A percentile compares a stretch with the other conserved stretches of the same genome.
Evolutionary conservation across 2,888 invertebrate species (phyloP).

Genomic region (Cacoxenus indagator): DNA sequence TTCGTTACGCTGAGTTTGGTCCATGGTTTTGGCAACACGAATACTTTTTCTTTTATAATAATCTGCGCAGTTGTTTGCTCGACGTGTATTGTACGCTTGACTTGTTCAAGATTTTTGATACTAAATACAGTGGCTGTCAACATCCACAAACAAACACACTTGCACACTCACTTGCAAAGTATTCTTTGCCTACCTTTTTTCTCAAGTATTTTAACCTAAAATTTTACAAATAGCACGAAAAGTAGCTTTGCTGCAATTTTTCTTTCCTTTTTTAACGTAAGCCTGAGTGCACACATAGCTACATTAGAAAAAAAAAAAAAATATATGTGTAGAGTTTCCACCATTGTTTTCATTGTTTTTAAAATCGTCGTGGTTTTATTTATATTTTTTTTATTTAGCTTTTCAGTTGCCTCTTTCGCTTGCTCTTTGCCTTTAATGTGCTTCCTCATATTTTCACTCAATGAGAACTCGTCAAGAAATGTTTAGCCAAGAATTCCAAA

Average conservation of each 20-base stretch:
- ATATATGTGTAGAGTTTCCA: too few relatives aligned
- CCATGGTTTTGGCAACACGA: neutral
- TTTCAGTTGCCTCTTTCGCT: neutral
- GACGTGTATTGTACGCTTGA: neutral
- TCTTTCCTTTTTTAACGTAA: neutral
- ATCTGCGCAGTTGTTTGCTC: neutral
- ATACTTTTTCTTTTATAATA: neutral
- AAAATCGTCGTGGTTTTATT: neutral
- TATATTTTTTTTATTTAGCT: neutral
- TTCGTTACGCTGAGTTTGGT: neutral
- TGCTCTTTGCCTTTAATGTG: too few relatives aligned
- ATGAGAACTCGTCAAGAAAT: neutral
- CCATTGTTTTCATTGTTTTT: neutral
- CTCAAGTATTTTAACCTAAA: conserved; percentile 58
- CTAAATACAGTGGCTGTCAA: conserved; percentile 27
- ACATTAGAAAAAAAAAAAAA: neutral
- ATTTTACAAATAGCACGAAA: conserved; percentile 57
- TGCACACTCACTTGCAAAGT: conserved; percentile 26
- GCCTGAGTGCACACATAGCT: neutral
- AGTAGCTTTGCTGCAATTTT: neutral
- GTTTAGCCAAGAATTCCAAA: neutral
- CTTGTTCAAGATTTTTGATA: neutral
- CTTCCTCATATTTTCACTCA: neutral
- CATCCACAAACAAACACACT: conserved; percentile 35
- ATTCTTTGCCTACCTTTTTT: conserved; percentile 38